Evolutionary conservation across 2,113 vertebrate species (phyloP).

Genomic region (Egretta garzetta): DNA sequence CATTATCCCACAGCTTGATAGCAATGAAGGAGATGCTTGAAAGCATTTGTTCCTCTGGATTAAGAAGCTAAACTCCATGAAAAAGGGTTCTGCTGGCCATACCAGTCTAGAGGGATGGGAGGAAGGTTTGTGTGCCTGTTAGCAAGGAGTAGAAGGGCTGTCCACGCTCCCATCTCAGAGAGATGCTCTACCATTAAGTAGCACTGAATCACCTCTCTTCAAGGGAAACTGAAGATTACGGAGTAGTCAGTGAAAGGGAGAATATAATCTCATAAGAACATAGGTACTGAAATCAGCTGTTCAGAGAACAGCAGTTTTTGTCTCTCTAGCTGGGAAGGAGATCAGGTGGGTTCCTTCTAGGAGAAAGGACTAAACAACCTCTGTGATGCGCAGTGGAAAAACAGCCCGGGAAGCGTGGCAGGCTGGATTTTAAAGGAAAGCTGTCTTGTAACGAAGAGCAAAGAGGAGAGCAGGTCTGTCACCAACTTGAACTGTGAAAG

Average conservation of each 20-base stretch:
- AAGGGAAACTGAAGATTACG: neutral
- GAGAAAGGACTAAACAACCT: neutral
- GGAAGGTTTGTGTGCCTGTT: slow-evolving; percentile 13
- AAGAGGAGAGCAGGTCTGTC: neutral
- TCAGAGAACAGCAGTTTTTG: neutral
- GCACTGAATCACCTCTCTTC: neutral
- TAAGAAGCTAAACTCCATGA: neutral
- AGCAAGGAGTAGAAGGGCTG: slow-evolving; percentile 43
- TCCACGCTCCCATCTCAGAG: neutral
- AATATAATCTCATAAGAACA: neutral
- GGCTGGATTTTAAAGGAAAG: neutral
- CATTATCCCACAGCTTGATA: neutral
- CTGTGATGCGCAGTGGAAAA: neutral
- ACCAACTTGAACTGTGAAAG: neutral
- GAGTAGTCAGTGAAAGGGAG: neutral
- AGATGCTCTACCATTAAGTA: neutral
- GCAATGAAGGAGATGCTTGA: slow-evolving; percentile 11
- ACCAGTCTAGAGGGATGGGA: neutral
- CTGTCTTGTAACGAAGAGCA: neutral
- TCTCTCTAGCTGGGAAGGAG: neutral
- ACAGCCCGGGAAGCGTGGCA: neutral
- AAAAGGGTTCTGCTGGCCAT: neutral
- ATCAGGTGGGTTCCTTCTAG: neutral
- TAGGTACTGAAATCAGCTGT: neutral
- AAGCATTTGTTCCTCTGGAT: neutral